Evolutionary conservation across 1,140 invertebrate genomes (phyloP).

Genomic region (Heliothis subflexa): DNA sequence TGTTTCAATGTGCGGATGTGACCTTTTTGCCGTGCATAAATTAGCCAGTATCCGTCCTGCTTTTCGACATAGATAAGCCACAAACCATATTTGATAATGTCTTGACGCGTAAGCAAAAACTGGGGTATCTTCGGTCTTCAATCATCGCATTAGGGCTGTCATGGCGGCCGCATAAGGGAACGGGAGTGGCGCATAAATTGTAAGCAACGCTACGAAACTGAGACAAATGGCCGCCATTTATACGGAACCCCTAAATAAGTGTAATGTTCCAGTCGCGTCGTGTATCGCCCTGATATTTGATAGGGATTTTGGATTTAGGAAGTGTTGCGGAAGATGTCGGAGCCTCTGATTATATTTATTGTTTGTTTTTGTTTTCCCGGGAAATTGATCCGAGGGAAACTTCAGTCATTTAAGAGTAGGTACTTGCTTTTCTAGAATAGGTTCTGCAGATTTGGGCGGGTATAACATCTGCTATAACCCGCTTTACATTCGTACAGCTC

Average conservation of each 20-base stretch:
- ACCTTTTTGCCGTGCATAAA: background rate
- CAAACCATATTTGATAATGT: conserved; percentile 19
- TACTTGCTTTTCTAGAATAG: background rate
- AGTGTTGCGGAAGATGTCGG: background rate
- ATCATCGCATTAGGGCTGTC: conserved; percentile 42
- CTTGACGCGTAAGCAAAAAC: conserved; percentile 24
- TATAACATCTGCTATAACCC: background rate
- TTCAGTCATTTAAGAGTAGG: background rate
- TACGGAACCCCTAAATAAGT: conserved; percentile 33
- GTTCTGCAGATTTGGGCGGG: too few relatives aligned
- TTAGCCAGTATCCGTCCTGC: background rate
- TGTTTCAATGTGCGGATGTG: conserved; percentile 26
- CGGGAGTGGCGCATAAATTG: conserved; percentile 40
- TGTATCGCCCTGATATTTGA: background rate
- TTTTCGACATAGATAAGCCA: background rate
- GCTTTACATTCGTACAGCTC: background rate
- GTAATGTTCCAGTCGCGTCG: conserved; percentile 18
- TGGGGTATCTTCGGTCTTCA: conserved; percentile 28
- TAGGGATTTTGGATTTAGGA: conserved; percentile 10
- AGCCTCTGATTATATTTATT: background rate
- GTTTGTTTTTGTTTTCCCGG: background rate
- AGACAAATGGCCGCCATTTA: conserved; percentile 41
- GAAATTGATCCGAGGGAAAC: background rate
- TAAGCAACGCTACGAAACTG: conserved; percentile 10
- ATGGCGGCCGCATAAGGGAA: conserved; percentile 20